These are phyloP conservation scores for Sarcoramphus papa DNA, from an alignment of 2,797 vertebrate species.

Conservation along the genomic window DNA sequence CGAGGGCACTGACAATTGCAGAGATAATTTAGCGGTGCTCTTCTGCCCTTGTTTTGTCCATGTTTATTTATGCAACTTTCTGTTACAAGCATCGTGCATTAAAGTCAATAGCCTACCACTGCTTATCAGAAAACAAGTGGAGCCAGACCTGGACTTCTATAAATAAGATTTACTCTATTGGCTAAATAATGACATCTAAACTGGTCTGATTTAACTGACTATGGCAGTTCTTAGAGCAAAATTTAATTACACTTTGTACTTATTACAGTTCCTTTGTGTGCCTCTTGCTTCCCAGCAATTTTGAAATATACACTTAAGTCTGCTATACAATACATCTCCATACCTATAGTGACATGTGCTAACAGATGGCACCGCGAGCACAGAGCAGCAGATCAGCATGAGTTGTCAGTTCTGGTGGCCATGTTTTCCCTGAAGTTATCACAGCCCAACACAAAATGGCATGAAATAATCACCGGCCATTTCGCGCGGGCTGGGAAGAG, in stretches of 20 bases:
- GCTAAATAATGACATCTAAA: slow-evolving; percentile 71
- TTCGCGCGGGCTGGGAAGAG: not conserved
- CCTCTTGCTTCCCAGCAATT: slow-evolving; percentile 60
- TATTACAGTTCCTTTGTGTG: slow-evolving; percentile 63
- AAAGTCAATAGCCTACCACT: slow-evolving; percentile 52
- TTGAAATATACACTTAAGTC: slow-evolving; percentile 57
- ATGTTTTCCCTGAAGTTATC: slow-evolving; percentile 33
- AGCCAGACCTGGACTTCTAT: slow-evolving; percentile 64
- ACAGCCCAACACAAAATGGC: not conserved
- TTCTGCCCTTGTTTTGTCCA: slow-evolving; percentile 37
- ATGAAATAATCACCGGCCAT: slow-evolving; percentile 8
- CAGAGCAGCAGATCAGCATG: slow-evolving; percentile 33
- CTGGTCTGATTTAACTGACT: slow-evolving; percentile 65
- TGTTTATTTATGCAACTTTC: slow-evolving; percentile 59
- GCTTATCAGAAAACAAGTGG: slow-evolving; percentile 62
- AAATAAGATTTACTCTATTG: slow-evolving; percentile 66
- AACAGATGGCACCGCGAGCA: slow-evolving; percentile 41
- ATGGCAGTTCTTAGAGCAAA: slow-evolving; percentile 63
- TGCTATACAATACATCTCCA: slow-evolving; percentile 56
- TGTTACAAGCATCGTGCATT: not conserved
- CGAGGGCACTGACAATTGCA: slow-evolving; percentile 10
- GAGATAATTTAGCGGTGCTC: slow-evolving; percentile 29
- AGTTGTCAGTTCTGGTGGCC: slow-evolving; percentile 51
- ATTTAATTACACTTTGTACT: slow-evolving; percentile 66
- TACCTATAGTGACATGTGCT: slow-evolving; percentile 54